Percentiles rank a stretch among this genome's conserved stretches.
Conservation (phyloP, 2,888 invertebrate species). For the Andrena minutula region DNA sequence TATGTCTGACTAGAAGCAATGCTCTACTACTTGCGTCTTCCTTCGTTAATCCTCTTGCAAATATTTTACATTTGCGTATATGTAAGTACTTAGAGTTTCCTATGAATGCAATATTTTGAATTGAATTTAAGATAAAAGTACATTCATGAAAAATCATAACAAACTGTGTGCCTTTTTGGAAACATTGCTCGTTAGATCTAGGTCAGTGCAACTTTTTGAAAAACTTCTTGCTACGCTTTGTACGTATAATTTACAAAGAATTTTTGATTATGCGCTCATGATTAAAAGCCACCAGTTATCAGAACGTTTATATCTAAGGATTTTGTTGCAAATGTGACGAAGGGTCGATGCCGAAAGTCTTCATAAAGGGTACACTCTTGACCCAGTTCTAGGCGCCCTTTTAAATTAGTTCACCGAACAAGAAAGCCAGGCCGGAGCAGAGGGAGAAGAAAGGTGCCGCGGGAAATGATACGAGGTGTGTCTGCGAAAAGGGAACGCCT, state of each 20-base stretch:
- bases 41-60: no score
- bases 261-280: constrained; percentile 1
- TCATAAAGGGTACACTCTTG: constrained; percentile 52
- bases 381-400: constrained; percentile 67
- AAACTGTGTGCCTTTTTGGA: no score
- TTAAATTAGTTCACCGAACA: constrained; percentile 73
- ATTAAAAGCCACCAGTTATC: constrained; percentile 3
- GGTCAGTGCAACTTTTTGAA: no score
- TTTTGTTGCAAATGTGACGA: constrained; percentile 35
- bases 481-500: constrained; percentile 39
- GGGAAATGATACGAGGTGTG: constrained; percentile 63
- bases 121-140: no score
- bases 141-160: no score
- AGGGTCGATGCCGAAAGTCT: constrained; percentile 10
- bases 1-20: no score
- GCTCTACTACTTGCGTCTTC: no score
- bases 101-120: no score
- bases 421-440: constrained; percentile 38
- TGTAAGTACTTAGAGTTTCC: no score
- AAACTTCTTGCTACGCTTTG: no score
- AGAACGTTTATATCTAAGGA: background rate
- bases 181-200: no score
- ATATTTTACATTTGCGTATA: no score
- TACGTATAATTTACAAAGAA: background rate
- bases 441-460: constrained; percentile 48